Conservation (phyloP, 2,113 vertebrate species). For the Numida meleagris region DNA sequence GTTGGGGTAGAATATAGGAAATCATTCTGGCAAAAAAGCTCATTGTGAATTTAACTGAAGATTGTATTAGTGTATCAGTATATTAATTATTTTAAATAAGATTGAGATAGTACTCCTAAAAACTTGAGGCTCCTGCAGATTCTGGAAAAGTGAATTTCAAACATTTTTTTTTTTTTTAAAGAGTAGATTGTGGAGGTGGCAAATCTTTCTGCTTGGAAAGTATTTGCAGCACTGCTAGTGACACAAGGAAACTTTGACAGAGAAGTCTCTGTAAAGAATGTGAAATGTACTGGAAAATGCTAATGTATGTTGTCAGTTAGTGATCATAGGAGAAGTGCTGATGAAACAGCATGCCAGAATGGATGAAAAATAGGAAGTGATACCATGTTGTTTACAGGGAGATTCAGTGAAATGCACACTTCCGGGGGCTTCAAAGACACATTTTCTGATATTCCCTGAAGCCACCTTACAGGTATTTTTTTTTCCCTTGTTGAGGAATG, state of each 20-base stretch:
- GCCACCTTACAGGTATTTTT: neutral
- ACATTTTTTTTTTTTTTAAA: neutral
- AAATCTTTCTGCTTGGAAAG: neutral
- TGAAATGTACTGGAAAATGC: constrained; percentile 50
- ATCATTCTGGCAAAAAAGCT: neutral
- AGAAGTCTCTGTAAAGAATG: neutral
- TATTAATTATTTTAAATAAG: neutral
- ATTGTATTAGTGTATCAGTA: neutral
- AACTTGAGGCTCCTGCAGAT: neutral
- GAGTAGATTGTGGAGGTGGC: neutral
- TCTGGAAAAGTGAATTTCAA: neutral
- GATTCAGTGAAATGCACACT: neutral
- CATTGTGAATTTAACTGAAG: neutral
- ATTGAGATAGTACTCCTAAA: neutral
- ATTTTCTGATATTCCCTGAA: neutral
- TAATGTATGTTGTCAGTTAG: constrained; percentile 64
- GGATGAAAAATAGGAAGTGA: constrained; percentile 55
- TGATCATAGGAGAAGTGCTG: constrained; percentile 25
- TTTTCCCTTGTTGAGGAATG: neutral
- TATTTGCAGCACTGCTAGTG: neutral
- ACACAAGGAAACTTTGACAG: neutral
- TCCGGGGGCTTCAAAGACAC: neutral
- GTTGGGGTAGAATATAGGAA: neutral
- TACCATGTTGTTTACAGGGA: constrained; percentile 68
- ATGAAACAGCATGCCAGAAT: constrained; percentile 46